A percentile compares a stretch with the other conserved stretches of the same genome.
These are phyloP conservation scores for Pandemis heparana DNA, from an alignment of 2,888 invertebrate species.

Conservation along the genomic window DNA sequence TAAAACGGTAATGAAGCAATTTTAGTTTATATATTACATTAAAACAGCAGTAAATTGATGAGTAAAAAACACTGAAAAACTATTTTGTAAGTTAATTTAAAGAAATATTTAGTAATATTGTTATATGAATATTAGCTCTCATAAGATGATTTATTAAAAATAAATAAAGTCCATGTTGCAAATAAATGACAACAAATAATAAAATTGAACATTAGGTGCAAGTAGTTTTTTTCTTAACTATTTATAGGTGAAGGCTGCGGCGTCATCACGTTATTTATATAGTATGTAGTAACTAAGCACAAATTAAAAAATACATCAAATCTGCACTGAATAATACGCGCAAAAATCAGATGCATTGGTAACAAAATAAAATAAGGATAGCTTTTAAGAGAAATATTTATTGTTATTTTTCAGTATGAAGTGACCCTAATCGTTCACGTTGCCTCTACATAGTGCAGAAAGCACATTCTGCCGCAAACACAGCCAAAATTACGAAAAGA, in stretches of 20 bases:
- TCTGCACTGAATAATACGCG: not conserved
- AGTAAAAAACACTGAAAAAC: too few species aligned
- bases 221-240: not conserved
- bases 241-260: conserved; percentile 14
- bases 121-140: too few species aligned
- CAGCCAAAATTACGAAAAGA: conserved; percentile 6
- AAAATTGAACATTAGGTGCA: not conserved
- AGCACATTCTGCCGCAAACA: conserved; percentile 20
- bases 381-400: not conserved
- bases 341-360: not conserved
- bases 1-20: too few species aligned
- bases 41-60: too few species aligned
- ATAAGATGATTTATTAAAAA: too few species aligned
- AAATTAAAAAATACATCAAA: not conserved
- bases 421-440: conserved; percentile 41
- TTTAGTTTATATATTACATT: too few species aligned
- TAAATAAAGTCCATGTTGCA: not conserved
- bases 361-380: not conserved
- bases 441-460: conserved; percentile 26
- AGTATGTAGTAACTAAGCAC: not conserved
- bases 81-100: too few species aligned
- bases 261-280: conserved; percentile 19
- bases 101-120: too few species aligned
- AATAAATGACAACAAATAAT: not conserved
- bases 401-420: conserved; percentile 9